Evolutionary conservation across 35 echinoderm and acorn worm species (phyloP).

Genomic region (Ophiothrix spiculata): DNA sequence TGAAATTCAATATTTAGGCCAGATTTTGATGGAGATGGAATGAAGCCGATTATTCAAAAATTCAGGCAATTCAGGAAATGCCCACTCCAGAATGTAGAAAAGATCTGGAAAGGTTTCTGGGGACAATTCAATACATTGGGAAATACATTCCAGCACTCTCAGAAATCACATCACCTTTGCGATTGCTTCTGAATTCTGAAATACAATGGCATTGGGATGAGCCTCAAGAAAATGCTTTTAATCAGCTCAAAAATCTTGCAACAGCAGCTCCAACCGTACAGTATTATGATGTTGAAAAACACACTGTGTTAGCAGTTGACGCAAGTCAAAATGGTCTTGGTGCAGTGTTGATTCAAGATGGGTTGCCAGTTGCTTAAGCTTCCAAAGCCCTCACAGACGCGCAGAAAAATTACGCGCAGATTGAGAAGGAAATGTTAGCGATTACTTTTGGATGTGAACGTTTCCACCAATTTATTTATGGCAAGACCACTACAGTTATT

Average conservation of each 20-base stretch:
- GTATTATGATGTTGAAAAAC: constrained; percentile 45
- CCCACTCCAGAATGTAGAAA: constrained; percentile 15
- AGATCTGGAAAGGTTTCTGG: constrained; percentile 43
- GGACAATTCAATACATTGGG: constrained; percentile 28
- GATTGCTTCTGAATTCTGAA: constrained; percentile 14
- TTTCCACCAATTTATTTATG: constrained; percentile 73
- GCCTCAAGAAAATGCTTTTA: neutral
- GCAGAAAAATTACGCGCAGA: constrained; percentile 53
- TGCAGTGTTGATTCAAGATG: constrained; percentile 35
- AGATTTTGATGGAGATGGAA: neutral
- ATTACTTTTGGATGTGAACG: constrained; percentile 48
- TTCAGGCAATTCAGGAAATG: constrained; percentile 43
- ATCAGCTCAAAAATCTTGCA: constrained; percentile 21
- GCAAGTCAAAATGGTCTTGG: constrained; percentile 47
- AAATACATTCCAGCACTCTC: constrained; percentile 36
- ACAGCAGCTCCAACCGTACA: constrained; percentile 25
- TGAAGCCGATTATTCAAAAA: constrained; percentile 46
- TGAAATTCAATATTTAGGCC: constrained; percentile 53
- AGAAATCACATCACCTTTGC: constrained; percentile 1
- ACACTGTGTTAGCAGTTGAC: constrained; percentile 36
- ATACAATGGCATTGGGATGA: constrained; percentile 15
- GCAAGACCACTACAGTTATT: constrained; percentile 29
- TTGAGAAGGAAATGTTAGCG: constrained; percentile 54
- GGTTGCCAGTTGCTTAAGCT: constrained; percentile 47
- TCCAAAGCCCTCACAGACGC: constrained; percentile 33